Evolutionary conservation across 2,113 vertebrate genomes (phyloP).

Genomic region (Dicaeum eximium): DNA sequence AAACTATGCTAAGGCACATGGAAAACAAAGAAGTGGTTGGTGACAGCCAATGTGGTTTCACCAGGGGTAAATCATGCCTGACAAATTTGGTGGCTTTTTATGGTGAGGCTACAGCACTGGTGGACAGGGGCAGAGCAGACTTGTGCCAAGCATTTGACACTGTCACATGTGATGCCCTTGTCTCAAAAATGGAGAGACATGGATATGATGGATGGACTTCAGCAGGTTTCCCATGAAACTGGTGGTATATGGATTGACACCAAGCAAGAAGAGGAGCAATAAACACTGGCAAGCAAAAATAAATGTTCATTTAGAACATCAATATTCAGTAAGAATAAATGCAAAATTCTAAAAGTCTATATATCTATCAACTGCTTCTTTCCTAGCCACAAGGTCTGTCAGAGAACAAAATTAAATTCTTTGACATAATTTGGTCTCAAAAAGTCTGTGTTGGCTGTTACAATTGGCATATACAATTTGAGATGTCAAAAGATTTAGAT

Average conservation of each 20-base stretch:
- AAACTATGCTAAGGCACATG: neutral
- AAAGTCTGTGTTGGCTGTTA: slow-evolving; percentile 42
- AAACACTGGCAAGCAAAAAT: neutral
- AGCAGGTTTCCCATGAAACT: neutral
- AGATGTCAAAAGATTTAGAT: slow-evolving; percentile 65
- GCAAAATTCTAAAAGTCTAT: neutral
- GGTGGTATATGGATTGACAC: neutral
- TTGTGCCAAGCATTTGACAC: neutral
- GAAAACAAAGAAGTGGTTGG: neutral
- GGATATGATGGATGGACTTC: neutral
- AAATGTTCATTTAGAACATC: slow-evolving; percentile 3
- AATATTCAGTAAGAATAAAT: slow-evolving; percentile 19
- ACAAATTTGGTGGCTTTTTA: neutral
- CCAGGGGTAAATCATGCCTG: neutral
- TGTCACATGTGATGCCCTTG: neutral
- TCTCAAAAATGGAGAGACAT: neutral
- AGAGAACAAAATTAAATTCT: slow-evolving; percentile 52
- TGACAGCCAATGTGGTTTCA: neutral
- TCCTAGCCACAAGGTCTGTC: slow-evolving; percentile 40
- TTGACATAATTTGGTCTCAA: slow-evolving; percentile 42
- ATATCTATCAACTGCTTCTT: slow-evolving; percentile 5
- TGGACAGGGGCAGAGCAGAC: neutral
- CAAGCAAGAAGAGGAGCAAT: neutral
- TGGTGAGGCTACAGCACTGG: neutral
- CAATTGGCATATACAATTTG: slow-evolving; percentile 53